Percentiles rank a stretch among this genome's conserved stretches.
These are phyloP conservation scores for Peromyscus polionotus DNA, from an alignment of 2,113 vertebrate species.

Conservation along the genomic window DNA sequence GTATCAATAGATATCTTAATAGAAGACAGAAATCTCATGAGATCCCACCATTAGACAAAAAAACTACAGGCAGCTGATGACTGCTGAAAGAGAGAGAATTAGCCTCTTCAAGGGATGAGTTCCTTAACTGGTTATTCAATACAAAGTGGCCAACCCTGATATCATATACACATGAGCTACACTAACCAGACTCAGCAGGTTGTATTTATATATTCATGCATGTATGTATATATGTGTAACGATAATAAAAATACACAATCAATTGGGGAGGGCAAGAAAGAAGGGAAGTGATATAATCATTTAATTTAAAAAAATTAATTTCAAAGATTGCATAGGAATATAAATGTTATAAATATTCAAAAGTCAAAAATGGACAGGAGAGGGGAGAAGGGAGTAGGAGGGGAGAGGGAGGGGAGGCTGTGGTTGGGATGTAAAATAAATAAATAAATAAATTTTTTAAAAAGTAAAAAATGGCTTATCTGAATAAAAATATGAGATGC, in stretches of 20 bases:
- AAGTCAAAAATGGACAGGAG: neutral
- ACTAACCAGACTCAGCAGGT: neutral
- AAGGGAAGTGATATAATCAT: neutral
- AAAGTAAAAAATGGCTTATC: neutral
- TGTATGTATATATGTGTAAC: neutral
- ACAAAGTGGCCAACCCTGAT: neutral
- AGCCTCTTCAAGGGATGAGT: neutral
- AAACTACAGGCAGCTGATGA: neutral
- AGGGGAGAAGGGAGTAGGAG: neutral
- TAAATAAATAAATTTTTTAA: neutral
- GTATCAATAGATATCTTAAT: neutral
- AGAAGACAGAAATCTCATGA: neutral
- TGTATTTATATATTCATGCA: neutral
- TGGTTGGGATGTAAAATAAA: neutral
- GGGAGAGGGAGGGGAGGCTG: neutral
- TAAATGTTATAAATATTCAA: neutral
- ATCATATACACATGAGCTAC: neutral
- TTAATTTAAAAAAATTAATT: neutral
- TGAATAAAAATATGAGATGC: neutral
- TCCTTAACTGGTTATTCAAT: neutral
- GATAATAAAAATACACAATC: neutral
- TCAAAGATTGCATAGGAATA: neutral
- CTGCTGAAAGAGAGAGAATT: neutral
- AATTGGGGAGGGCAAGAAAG: neutral
- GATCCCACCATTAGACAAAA: neutral